Percentiles rank a stretch among this genome's conserved stretches.
Evolutionary conservation across 2,888 invertebrate genomes (phyloP).

Genomic region (Cybosia mesomella): DNA sequence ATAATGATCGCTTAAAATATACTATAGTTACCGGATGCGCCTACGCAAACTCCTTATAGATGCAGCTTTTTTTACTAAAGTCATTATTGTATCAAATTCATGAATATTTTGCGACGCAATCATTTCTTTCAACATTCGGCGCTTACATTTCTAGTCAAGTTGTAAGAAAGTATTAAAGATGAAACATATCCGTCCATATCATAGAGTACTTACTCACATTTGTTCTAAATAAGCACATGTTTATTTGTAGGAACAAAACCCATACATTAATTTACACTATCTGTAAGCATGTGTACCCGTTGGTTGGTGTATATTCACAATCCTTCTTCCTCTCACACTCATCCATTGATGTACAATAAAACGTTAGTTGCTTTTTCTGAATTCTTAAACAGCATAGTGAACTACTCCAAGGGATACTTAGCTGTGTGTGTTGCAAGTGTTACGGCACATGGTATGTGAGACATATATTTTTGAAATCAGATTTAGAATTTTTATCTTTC

Average conservation of each 20-base stretch:
- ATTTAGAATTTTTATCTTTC: too few species aligned
- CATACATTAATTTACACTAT: conserved; percentile 47
- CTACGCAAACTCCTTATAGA: conserved; percentile 31
- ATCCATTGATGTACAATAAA: neutral
- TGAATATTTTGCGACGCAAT: conserved; percentile 51
- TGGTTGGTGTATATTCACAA: conserved; percentile 61
- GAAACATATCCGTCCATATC: conserved; percentile 29
- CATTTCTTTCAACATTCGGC: conserved; percentile 39
- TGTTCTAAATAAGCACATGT: conserved; percentile 45
- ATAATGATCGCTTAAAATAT: conserved; percentile 38
- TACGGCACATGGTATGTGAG: too few species aligned
- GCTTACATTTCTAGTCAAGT: conserved; percentile 45
- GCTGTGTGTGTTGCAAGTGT: too few species aligned
- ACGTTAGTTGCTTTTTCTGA: neutral
- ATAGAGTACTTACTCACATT: conserved; percentile 38
- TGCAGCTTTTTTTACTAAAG: conserved; percentile 42
- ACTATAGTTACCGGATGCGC: conserved; percentile 36
- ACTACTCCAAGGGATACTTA: too few species aligned
- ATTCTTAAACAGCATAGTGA: too few species aligned
- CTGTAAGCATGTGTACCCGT: conserved; percentile 64
- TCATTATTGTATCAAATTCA: conserved; percentile 43
- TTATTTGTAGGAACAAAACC: conserved; percentile 36
- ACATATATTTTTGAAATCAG: too few species aligned
- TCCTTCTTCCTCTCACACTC: neutral
- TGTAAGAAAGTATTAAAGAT: conserved; percentile 23